Percentiles rank a stretch among this genome's conserved stretches.
These are phyloP conservation scores for Falcaria lacertinaria DNA, from an alignment of 2,888 invertebrate species.

Conservation along the genomic window DNA sequence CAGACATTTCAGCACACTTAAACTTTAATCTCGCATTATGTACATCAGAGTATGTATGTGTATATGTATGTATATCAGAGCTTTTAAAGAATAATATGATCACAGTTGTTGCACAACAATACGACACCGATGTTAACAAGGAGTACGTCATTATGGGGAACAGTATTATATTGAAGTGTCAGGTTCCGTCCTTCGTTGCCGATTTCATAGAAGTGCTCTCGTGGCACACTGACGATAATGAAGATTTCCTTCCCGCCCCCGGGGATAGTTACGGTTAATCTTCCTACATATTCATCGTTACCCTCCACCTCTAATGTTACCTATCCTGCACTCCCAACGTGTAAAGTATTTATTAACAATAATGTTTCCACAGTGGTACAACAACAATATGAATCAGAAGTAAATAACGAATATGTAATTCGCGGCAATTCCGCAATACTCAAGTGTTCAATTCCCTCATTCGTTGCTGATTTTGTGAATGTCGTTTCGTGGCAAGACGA, in stretches of 20 bases:
- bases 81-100: conserved; percentile 1
- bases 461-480: conserved; percentile 94
- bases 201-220: conserved; percentile 91
- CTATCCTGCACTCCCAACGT: conserved; percentile 5
- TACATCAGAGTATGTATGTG: too few species aligned
- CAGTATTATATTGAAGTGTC: conserved; percentile 89
- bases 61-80: too few species aligned
- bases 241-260: conserved; percentile 84
- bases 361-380: conserved; percentile 85
- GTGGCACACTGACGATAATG: conserved; percentile 88
- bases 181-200: conserved; percentile 91
- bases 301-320: conserved; percentile 18
- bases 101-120: conserved; percentile 88
- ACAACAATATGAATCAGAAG: conserved; percentile 94
- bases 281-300: conserved; percentile 13
- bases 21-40: too few species aligned
- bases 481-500: conserved; percentile 93
- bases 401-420: conserved; percentile 94
- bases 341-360: neutral
- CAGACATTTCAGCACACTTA: too few species aligned
- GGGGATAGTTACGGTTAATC: conserved; percentile 81
- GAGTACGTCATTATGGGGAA: conserved; percentile 91
- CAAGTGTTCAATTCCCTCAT: conserved; percentile 94
- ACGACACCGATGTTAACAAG: conserved; percentile 91
- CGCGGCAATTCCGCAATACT: conserved; percentile 93